A percentile compares a stretch with the other conserved stretches of the same genome.
Evolutionary conservation across 2,888 invertebrate species (phyloP).

Genomic region (Atethmia centrago): DNA sequence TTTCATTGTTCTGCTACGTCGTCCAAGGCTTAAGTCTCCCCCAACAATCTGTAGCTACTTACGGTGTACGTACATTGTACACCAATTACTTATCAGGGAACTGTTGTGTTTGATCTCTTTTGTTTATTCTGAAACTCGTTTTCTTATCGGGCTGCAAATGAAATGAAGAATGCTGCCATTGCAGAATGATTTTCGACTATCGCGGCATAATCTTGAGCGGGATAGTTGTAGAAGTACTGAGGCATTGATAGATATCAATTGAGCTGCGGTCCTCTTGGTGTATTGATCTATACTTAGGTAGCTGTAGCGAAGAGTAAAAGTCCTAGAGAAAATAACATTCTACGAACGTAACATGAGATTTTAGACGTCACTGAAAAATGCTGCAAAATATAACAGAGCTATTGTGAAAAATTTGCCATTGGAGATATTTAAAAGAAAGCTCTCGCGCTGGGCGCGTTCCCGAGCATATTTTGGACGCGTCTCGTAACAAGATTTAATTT

Average conservation of each 20-base stretch:
- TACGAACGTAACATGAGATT: neutral
- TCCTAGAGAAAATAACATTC: neutral
- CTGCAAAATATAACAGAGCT: conserved; percentile 29
- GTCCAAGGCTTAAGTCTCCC: conserved; percentile 68
- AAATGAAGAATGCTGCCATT: neutral
- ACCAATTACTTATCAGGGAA: conserved; percentile 67
- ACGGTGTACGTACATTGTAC: conserved; percentile 68
- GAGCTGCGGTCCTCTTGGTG: neutral
- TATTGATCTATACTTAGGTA: neutral
- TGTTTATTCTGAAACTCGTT: conserved; percentile 16
- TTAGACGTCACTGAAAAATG: conserved; percentile 9
- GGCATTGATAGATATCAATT: neutral
- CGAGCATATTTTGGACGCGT: conserved; percentile 66
- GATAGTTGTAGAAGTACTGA: neutral
- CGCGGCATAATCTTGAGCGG: neutral
- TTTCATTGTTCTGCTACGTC: conserved; percentile 74
- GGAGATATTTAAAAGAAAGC: conserved; percentile 64
- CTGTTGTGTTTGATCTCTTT: conserved; percentile 10
- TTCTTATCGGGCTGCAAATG: conserved; percentile 8
- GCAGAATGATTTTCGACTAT: neutral
- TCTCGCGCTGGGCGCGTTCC: conserved; percentile 59
- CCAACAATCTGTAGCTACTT: conserved; percentile 69
- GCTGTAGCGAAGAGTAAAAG: neutral
- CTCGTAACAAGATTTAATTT: conserved; percentile 72
- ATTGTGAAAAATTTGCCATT: conserved; percentile 50